Base-by-base conservation (phyloP, 1,140 invertebrate species). In the Panagrolaimus sp. region DNA sequence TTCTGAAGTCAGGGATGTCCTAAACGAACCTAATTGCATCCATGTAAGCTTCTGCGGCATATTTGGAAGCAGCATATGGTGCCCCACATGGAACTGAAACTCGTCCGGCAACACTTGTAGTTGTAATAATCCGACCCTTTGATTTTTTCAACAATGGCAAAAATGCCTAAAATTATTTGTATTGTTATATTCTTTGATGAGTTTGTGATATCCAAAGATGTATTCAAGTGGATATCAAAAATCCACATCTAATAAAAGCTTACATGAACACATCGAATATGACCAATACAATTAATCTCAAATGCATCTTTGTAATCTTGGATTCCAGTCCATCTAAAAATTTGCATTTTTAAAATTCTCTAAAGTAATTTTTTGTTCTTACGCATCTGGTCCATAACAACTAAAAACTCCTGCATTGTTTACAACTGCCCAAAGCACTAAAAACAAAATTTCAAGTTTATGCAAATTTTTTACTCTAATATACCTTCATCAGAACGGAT, bases 381-480 rank as follows among this genome's bases (percentile, higher is more conserved):
- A 38, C 1, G 73, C 78, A 68, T 81, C 78, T 24, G 78, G 76
- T 44, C 78, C 78, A 64, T 80, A 81, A 46, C 73, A 73, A 3
- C 70, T 74, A 71, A 79, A 79, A 15, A 79, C 73, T 43, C 78
- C 78, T 9, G 78, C 78, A 62, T 94, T 94, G 78, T 93, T 93
- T 0, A 94, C 86, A 9, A 94, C 72, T 0, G 89, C 88, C 78
- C 86, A 88, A 46, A 90, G 84, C 77, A 80, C 88, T 89, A 73
- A 26, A 69, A 43, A n/a, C n/a, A 32, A 47, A 38, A 68, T n/a
- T 38, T 38, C 32, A 38, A 38, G 7, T 4, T 38, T 38, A 38
- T 38, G n/a, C n/a, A n/a, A n/a, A n/a, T 38, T 38, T 4, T 38
- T 4, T 4, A 38, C 32, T 38, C 32, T 4, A 38, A 7, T 38